phyloP scores from a whole-genome alignment of 1,140 invertebrate genomes.

The Saccostrea cuccullata region DNA sequence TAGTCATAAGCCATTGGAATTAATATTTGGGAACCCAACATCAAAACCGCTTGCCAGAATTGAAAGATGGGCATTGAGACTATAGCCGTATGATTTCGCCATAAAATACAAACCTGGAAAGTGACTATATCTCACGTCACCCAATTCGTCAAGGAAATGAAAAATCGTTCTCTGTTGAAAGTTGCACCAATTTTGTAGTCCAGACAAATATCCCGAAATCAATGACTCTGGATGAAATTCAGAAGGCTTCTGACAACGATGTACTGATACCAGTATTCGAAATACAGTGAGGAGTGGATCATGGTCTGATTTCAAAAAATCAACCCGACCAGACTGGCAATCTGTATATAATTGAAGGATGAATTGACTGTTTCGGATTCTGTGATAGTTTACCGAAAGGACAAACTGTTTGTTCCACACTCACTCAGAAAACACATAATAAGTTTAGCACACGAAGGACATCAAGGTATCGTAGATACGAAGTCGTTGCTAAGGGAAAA shows the following conservation, averaged over 20 bases:
- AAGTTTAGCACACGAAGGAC: conserved; percentile 70
- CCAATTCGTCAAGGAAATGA: too few species aligned
- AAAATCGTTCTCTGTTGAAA: background rate
- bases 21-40: too few species aligned
- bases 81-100: too few species aligned
- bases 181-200: conserved; percentile 42
- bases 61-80: too few species aligned
- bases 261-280: conserved; percentile 3
- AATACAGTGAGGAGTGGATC: background rate
- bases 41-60: too few species aligned
- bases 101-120: too few species aligned
- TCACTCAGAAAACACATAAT: conserved; percentile 62
- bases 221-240: too few species aligned
- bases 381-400: conserved; percentile 7
- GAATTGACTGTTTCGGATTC: background rate
- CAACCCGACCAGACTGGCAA: background rate
- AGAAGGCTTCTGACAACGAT: too few species aligned
- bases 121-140: too few species aligned
- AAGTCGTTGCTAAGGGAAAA: conserved; percentile 63
- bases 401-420: conserved; percentile 40
- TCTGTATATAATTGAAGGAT: background rate
- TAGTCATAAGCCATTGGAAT: too few species aligned
- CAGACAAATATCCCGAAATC: too few species aligned
- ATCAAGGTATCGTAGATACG: conserved; percentile 70
- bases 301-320: background rate